Evolutionary conservation across 2,888 invertebrate genomes (phyloP).

Genomic region (Minunthozetes semirufus): DNA sequence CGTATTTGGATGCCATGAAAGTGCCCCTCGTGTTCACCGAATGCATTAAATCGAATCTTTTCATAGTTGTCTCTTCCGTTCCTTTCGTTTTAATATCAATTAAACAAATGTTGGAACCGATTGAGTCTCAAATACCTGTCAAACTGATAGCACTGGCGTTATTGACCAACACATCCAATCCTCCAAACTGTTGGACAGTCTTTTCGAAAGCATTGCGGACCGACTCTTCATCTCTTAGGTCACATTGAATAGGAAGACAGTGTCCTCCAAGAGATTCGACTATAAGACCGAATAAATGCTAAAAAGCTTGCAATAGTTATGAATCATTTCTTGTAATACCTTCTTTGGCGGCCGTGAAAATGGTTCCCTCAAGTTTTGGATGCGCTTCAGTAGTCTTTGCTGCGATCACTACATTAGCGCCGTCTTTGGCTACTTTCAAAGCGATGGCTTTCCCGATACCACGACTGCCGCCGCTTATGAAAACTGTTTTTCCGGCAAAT

Average conservation of each 20-base stretch:
- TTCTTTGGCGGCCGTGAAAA: constrained; percentile 82
- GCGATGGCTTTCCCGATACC: constrained; percentile 96
- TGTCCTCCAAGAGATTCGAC: constrained; percentile 80
- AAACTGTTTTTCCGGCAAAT: constrained; percentile 79
- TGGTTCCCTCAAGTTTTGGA: constrained; percentile 84
- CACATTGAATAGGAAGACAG: constrained; percentile 76
- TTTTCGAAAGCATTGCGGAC: constrained; percentile 63
- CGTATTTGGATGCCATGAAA: constrained; percentile 84
- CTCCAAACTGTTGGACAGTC: constrained; percentile 78
- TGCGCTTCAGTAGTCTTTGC: constrained; percentile 85
- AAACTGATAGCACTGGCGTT: constrained; percentile 86
- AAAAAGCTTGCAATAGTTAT: not conserved
- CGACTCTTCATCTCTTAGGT: constrained; percentile 74
- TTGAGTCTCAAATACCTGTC: constrained; percentile 49
- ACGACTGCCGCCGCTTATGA: constrained; percentile 91
- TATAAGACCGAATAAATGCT: constrained; percentile 47
- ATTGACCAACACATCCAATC: constrained; percentile 88
- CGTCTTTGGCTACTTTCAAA: constrained; percentile 81
- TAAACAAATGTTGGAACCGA: constrained; percentile 40
- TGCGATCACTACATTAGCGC: constrained; percentile 82
- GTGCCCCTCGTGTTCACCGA: constrained; percentile 89
- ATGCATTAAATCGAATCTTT: constrained; percentile 93
- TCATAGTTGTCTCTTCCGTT: constrained; percentile 82
- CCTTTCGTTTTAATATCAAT: constrained; percentile 61
- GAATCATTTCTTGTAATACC: constrained; percentile 56